A percentile compares a stretch with the other conserved stretches of the same genome.
Evolutionary conservation across 2,888 invertebrate species (phyloP).

Genomic region (Pedicia rivosa): DNA sequence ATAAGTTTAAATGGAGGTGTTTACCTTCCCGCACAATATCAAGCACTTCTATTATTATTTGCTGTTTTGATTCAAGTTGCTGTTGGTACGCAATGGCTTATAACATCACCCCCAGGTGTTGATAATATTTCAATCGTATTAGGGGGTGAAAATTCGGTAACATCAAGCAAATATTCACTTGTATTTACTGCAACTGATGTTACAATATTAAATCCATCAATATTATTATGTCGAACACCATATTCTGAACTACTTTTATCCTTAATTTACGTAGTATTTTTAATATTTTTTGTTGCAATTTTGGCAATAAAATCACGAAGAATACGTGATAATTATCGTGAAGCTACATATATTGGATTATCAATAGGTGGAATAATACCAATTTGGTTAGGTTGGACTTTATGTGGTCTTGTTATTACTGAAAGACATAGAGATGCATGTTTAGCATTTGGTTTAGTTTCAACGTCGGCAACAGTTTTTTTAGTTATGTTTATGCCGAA

Average conservation of each 20-base stretch:
- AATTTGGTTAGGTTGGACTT: conserved; percentile 71
- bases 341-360: conserved; percentile 82
- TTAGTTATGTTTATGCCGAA: conserved; percentile 89
- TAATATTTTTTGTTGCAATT: conserved; percentile 70
- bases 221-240: conserved; percentile 44
- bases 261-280: conserved; percentile 66
- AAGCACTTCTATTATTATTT: conserved; percentile 74
- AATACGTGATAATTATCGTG: conserved; percentile 84
- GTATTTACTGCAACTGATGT: conserved; percentile 17
- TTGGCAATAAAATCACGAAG: conserved; percentile 73
- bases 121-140: conserved; percentile 31
- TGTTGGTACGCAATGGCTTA: conserved; percentile 70
- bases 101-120: conserved; percentile 57
- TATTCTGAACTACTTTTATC: conserved; percentile 60
- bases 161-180: conserved; percentile 12
- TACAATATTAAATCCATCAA: conserved; percentile 21
- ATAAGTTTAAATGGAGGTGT: conserved; percentile 82
- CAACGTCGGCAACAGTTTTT: conserved; percentile 72
- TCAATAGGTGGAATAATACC: conserved; percentile 75
- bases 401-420: conserved; percentile 62
- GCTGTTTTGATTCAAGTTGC: conserved; percentile 82
- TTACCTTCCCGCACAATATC: conserved; percentile 84
- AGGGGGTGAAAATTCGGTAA: conserved; percentile 9
- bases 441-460: conserved; percentile 75
- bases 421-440: conserved; percentile 75